phyloP scores from a whole-genome alignment of 2,113 vertebrate genomes.

The Eonycteris spelaea region DNA sequence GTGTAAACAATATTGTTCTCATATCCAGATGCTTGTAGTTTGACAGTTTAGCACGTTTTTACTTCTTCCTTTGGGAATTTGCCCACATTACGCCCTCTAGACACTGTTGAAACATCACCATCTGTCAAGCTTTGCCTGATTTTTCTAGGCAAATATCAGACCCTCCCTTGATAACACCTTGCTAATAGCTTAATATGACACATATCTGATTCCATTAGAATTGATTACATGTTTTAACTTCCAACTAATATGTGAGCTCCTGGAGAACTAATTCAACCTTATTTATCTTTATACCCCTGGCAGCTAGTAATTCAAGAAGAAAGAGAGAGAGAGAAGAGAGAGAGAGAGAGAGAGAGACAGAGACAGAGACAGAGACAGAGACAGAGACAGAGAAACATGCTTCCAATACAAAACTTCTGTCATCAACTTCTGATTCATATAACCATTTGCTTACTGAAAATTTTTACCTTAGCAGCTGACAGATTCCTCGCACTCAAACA shows the following conservation, averaged over 20 bases:
- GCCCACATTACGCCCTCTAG: background rate
- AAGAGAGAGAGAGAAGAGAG: background rate
- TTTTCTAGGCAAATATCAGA: background rate
- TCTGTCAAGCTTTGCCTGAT: background rate
- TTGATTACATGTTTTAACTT: background rate
- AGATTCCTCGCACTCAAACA: background rate
- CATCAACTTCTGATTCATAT: background rate
- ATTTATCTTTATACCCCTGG: background rate
- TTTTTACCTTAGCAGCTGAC: background rate
- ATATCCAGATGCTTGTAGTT: background rate
- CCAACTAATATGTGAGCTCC: background rate
- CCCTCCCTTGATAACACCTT: background rate
- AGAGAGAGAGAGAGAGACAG: too few species aligned
- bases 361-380: background rate
- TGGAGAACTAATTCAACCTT: background rate
- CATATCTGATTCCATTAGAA: background rate
- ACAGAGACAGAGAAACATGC: background rate
- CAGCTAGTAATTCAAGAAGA: background rate
- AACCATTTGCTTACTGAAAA: background rate
- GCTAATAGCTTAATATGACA: background rate
- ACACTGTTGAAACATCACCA: background rate
- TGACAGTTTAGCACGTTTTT: background rate
- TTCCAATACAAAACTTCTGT: background rate
- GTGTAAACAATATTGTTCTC: background rate
- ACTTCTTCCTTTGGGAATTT: background rate